Evolutionary conservation across 2,888 invertebrate species (phyloP), one percentile per base, ranked within the genome.

Genomic region (Brachylomia viminalis): DNA sequence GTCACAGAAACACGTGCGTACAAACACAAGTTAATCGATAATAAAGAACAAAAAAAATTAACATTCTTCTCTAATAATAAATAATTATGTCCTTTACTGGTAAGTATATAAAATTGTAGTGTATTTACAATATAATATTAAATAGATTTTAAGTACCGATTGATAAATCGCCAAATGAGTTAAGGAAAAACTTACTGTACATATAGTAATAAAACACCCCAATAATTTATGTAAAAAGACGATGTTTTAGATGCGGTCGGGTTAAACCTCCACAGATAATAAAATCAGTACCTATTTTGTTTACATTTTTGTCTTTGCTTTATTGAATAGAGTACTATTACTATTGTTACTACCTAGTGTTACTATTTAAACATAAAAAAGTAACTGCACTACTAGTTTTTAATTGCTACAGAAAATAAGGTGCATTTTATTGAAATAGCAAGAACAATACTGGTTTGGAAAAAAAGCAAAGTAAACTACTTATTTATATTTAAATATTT

Each of bases 281-380:
- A 38, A 49, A 54, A 67, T 54, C 38, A 7, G 38, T 17, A 42
- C n/a, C 27, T 47, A 27, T 13, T 65, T 47, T 47, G 30, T 61
- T 45, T 30, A 61, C 2, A 59, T 23, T 42, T 68, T 45, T 30
- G 17, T 61, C 15, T 45, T 72, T 67, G 45, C 72, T 72, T 72
- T 54, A 72, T 56, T 69, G 54, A 33, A 45, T 42, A 30, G 1
- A 68, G 42, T 30, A n/a, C n/a, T n/a, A n/a, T n/a, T n/a, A n/a
- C n/a, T n/a, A n/a, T n/a, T n/a, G n/a, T n/a, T n/a, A n/a, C n/a
- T 52, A 30, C 30, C 2, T 45, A n/a, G n/a, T n/a, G 11, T 38
- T n/a, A 67, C 5, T 15, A 6, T 30, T n/a, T 27, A 49, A 38
- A 27, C 1, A 52, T 17, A 30, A 42, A 23, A 33, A 64, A 42